Percentiles rank a stretch among this genome's conserved stretches.
Conservation (phyloP, 1,140 invertebrate species). For the Drosophila simulans region DNA sequence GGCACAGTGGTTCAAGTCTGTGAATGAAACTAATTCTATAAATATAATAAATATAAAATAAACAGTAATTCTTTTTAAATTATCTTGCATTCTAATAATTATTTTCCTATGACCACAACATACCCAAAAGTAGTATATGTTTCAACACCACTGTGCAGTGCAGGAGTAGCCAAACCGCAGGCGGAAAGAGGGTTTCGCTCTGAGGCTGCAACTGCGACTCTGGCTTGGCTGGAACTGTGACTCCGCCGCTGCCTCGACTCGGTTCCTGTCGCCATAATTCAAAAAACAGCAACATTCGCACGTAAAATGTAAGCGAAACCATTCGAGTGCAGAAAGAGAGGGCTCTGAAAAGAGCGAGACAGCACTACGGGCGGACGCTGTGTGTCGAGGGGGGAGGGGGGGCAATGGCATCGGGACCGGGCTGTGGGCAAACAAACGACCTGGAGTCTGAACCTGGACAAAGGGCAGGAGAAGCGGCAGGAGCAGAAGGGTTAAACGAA, state of each 20-base stretch:
- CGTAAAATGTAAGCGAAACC: slow-evolving; percentile 82
- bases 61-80: background rate
- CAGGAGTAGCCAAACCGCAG: slow-evolving; percentile 58
- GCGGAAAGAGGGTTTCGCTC: slow-evolving; percentile 43
- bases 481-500: slow-evolving; percentile 72
- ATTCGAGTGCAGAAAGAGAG: slow-evolving; percentile 65
- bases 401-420: background rate
- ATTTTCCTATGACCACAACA: too few species aligned
- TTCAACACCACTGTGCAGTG: slow-evolving; percentile 17
- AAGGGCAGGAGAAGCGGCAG: slow-evolving; percentile 70
- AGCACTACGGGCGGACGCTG: slow-evolving; percentile 3
- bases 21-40: background rate
- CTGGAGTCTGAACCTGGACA: slow-evolving; percentile 74
- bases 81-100: too few species aligned
- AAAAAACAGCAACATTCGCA: slow-evolving; percentile 83
- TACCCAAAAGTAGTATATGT: too few species aligned
- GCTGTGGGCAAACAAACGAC: slow-evolving; percentile 68
- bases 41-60: background rate
- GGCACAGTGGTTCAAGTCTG: slow-evolving; percentile 26
- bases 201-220: slow-evolving; percentile 37
- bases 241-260: slow-evolving; percentile 35
- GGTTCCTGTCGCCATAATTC: slow-evolving; percentile 81
- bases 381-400: background rate
- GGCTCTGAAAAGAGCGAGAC: background rate
- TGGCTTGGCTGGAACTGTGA: slow-evolving; percentile 17